phyloP scores from a whole-genome alignment of 2,113 vertebrate genomes.

The Erythrocebus patas region DNA sequence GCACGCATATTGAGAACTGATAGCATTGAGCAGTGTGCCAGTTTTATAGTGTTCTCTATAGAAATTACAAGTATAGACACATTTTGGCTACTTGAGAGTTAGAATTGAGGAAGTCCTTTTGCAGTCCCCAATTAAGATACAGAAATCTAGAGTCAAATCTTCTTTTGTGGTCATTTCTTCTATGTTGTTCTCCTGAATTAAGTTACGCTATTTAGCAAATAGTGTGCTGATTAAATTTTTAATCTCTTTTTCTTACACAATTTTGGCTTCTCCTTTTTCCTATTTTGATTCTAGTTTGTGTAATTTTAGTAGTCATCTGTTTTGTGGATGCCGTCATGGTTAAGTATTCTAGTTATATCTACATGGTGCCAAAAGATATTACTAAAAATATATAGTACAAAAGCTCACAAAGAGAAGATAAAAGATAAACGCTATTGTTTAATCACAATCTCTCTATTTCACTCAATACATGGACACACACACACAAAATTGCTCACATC shows the following conservation, averaged over 20 bases:
- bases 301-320: background rate
- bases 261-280: background rate
- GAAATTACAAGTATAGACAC: background rate
- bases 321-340: background rate
- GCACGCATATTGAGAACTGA: background rate
- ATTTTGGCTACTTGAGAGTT: background rate
- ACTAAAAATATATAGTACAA: background rate
- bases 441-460: background rate
- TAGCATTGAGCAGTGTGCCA: background rate
- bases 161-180: background rate
- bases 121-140: background rate
- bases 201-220: background rate
- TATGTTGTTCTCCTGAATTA: background rate
- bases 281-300: background rate
- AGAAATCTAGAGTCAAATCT: background rate
- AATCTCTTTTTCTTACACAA: background rate
- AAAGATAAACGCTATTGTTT: background rate
- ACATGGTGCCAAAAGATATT: background rate
- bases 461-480: background rate
- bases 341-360: background rate
- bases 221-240: background rate
- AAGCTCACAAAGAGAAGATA: background rate
- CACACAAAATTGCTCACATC: background rate
- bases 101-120: background rate
- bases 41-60: background rate